Evolutionary conservation across 37 sponge, comb jelly and placozoan genomes (phyloP).

Genomic region (Oscarella lobularis): DNA sequence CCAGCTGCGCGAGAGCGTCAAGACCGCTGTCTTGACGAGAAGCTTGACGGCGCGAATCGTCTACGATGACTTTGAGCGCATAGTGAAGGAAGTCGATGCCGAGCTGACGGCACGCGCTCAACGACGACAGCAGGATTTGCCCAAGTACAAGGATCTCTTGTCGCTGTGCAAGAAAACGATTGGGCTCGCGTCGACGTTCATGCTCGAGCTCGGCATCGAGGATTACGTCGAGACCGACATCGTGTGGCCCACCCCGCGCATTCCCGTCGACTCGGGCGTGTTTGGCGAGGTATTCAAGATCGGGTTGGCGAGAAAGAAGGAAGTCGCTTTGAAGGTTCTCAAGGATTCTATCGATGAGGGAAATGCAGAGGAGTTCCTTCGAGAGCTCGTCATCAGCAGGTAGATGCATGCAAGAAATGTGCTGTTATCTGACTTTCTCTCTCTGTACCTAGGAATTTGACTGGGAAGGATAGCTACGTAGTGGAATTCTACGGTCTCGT

Average conservation of each 20-base stretch:
- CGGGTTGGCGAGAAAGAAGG: not conserved
- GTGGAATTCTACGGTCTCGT: not conserved
- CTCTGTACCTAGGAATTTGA: too few species aligned
- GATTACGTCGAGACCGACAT: not conserved
- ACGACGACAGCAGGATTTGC: not conserved
- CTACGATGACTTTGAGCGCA: not conserved
- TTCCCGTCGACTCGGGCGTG: not conserved
- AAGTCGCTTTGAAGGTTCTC: not conserved
- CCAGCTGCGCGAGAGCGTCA: too few species aligned
- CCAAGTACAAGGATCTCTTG: not conserved
- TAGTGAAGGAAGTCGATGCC: not conserved
- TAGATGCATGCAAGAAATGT: too few species aligned
- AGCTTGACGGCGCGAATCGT: too few species aligned
- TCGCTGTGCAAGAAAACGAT: not conserved
- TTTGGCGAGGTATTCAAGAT: not conserved
- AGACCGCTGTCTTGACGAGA: too few species aligned
- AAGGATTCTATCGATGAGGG: not conserved
- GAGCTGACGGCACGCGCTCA: not conserved
- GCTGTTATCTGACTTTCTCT: too few species aligned
- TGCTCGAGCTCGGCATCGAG: not conserved
- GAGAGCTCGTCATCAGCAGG: not conserved
- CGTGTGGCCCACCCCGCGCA: not conserved
- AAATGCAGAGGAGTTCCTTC: not conserved
- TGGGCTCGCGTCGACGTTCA: not conserved
- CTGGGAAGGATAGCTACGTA: not conserved